A percentile compares a stretch with the other conserved stretches of the same genome.
Evolutionary conservation across 2,113 vertebrate genomes (phyloP).

Genomic region (Calypte anna): DNA sequence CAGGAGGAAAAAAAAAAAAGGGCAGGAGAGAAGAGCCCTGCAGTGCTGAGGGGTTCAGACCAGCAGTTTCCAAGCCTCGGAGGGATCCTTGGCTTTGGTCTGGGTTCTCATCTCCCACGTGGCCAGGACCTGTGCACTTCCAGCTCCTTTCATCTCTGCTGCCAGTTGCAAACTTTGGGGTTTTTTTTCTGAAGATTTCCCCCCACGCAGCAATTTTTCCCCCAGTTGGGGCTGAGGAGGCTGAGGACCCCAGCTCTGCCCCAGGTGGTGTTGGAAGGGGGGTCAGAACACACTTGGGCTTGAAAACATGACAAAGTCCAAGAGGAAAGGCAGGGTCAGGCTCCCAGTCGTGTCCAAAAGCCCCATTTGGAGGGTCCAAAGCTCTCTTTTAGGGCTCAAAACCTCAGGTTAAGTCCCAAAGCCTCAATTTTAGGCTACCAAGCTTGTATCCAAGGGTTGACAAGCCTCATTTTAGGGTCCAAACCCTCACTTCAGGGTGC

Average conservation of each 20-base stretch:
- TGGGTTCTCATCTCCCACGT: background rate
- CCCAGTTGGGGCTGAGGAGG: background rate
- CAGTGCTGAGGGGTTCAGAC: background rate
- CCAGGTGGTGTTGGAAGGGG: background rate
- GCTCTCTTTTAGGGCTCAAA: too few relatives aligned
- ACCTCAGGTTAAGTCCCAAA: too few relatives aligned
- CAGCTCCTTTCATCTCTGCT: background rate
- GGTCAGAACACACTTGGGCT: background rate
- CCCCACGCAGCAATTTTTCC: background rate
- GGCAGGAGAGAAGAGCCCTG: constrained; percentile 10
- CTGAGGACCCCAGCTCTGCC: background rate
- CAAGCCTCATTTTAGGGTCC: too few relatives aligned
- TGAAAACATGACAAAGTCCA: background rate
- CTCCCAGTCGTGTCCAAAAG: background rate
- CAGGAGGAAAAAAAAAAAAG: background rate
- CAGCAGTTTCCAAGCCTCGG: background rate
- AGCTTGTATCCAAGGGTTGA: too few relatives aligned
- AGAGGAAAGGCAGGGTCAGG: background rate
- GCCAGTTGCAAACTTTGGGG: background rate
- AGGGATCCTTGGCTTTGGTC: background rate
- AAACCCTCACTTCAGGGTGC: too few relatives aligned
- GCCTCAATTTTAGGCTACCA: too few relatives aligned
- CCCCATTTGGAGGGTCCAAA: too few relatives aligned
- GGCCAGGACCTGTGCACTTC: background rate
- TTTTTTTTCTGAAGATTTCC: constrained; percentile 25